phyloP scores from a whole-genome alignment of 2,797 vertebrate genomes.

The Silurus lanzhouensis region DNA sequence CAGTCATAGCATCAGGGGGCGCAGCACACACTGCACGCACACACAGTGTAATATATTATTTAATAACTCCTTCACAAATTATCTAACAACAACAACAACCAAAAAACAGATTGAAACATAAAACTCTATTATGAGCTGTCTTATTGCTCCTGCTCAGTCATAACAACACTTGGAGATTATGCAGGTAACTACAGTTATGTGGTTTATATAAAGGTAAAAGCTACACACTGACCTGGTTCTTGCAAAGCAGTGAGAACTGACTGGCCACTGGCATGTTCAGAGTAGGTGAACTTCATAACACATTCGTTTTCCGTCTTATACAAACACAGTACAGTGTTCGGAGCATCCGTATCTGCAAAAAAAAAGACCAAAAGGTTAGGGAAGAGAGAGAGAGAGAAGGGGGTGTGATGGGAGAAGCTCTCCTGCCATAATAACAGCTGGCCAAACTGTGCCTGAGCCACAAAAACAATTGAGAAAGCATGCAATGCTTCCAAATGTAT shows the following conservation, averaged over 20 bases:
- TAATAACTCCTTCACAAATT: background rate
- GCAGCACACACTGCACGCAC: conserved; percentile 80
- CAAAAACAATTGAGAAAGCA: conserved; percentile 33
- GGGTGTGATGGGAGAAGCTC: background rate
- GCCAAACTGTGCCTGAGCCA: conserved; percentile 26
- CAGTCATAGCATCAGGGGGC: conserved; percentile 78
- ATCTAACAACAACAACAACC: background rate
- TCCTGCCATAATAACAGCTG: conserved; percentile 37
- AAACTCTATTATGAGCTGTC: background rate
- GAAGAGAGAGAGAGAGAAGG: background rate
- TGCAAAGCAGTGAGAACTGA: conserved; percentile 88
- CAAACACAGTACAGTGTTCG: conserved; percentile 82
- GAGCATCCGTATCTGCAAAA: conserved; percentile 80
- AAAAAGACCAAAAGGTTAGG: background rate
- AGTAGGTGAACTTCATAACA: conserved; percentile 95
- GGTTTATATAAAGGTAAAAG: background rate
- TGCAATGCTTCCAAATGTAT: conserved; percentile 1
- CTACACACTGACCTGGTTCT: conserved; percentile 83
- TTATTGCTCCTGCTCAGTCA: background rate
- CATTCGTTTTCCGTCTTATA: conserved; percentile 92
- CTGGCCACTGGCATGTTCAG: conserved; percentile 86
- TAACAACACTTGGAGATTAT: background rate
- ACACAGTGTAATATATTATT: background rate
- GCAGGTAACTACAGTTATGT: conserved; percentile 10
- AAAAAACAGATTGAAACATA: background rate